A percentile compares a stretch with the other conserved stretches of the same genome.
phyloP scores from a whole-genome alignment of 2,113 vertebrate species.

The Tangachromis dhanisi region DNA sequence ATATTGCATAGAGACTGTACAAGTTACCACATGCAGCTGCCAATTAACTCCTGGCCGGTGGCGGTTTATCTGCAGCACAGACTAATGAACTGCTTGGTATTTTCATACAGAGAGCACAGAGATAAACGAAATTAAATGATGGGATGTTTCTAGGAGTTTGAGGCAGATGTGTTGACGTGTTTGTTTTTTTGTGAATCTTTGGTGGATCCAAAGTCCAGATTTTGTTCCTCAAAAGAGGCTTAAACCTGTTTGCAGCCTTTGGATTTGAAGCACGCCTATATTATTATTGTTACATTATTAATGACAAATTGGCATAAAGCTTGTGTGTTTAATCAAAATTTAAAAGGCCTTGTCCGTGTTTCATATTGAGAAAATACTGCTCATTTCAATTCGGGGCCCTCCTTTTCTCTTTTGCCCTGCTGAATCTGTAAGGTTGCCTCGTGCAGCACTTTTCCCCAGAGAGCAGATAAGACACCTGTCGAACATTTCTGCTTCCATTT shows the following conservation, averaged over 20 bases:
- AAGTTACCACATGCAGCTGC: conserved; percentile 36
- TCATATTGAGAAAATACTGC: background rate
- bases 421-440: conserved; percentile 6
- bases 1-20: background rate
- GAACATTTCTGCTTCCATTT: background rate
- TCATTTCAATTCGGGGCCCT: background rate
- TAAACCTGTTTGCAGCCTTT: background rate
- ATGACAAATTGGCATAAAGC: background rate
- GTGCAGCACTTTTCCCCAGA: conserved; percentile 41
- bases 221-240: background rate
- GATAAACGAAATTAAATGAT: background rate
- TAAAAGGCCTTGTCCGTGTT: background rate
- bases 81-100: background rate
- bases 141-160: background rate
- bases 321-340: background rate
- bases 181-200: background rate
- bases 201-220: background rate
- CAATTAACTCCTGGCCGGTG: conserved; percentile 56
- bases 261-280: background rate
- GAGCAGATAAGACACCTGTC: conserved; percentile 47
- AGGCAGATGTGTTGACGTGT: background rate
- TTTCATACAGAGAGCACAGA: background rate
- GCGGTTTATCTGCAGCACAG: background rate
- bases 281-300: background rate
- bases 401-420: background rate